phyloP scores from a whole-genome alignment of 2,888 invertebrate species.

The Nezara viridula region DNA sequence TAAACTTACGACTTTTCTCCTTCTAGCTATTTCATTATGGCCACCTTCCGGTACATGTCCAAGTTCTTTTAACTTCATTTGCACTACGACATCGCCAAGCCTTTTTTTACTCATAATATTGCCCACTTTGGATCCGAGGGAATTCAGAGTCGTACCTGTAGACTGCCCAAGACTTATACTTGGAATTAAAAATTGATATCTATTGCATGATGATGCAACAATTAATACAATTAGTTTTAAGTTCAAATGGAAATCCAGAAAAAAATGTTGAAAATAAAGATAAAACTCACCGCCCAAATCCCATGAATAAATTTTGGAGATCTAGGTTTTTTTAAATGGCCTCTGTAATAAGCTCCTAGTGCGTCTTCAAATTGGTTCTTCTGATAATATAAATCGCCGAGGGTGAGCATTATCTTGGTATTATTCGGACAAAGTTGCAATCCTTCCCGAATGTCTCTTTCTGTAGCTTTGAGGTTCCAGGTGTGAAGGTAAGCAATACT shows the following conservation, averaged over 20 bases:
- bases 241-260: neutral
- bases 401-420: neutral
- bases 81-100: constrained; percentile 9
- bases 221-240: neutral
- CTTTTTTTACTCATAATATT: constrained; percentile 50
- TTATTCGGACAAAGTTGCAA: constrained; percentile 7
- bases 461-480: constrained; percentile 34
- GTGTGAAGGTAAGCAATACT: constrained; percentile 31
- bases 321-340: constrained; percentile 49
- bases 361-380: constrained; percentile 54
- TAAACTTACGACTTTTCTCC: constrained; percentile 53
- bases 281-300: constrained; percentile 43
- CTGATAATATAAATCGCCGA: constrained; percentile 35
- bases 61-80: constrained; percentile 51
- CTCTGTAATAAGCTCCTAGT: constrained; percentile 41
- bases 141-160: constrained; percentile 30
- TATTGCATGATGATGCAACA: neutral
- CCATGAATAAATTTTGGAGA: constrained; percentile 50
- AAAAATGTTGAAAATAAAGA: neutral
- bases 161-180: neutral
- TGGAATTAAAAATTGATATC: neutral
- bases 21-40: constrained; percentile 40
- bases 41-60: neutral
- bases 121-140: constrained; percentile 45
- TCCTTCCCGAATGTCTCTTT: constrained; percentile 39